phyloP scores from a whole-genome alignment of 2,888 invertebrate genomes.

The Elysia crispata region DNA sequence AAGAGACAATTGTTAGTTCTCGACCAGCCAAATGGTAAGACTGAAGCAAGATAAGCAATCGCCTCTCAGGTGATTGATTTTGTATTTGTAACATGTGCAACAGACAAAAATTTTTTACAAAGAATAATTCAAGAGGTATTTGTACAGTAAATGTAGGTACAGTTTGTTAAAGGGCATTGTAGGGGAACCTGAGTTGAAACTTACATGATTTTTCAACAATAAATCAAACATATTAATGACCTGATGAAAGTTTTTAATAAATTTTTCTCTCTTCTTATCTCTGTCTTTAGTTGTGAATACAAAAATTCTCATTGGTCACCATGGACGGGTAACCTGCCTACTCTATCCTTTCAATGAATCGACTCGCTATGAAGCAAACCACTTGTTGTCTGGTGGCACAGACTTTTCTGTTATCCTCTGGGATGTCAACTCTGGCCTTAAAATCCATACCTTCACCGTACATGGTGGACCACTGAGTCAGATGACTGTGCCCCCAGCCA shows the following conservation, averaged over 20 bases:
- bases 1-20: conserved; percentile 89
- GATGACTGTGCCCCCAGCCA: conserved; percentile 94
- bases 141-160: too few species aligned
- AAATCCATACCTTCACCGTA: conserved; percentile 96
- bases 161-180: too few species aligned
- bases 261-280: not conserved
- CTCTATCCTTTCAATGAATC: conserved; percentile 95
- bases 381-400: conserved; percentile 93
- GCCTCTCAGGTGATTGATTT: too few species aligned
- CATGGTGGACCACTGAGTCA: conserved; percentile 98
- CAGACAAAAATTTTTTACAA: too few species aligned
- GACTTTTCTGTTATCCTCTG: conserved; percentile 98
- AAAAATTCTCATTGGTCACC: conserved; percentile 84
- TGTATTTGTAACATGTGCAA: too few species aligned
- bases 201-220: too few species aligned
- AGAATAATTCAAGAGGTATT: too few species aligned
- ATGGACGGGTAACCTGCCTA: conserved; percentile 94
- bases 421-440: conserved; percentile 93
- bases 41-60: too few species aligned
- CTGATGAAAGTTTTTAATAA: not conserved
- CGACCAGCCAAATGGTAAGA: conserved; percentile 31
- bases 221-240: too few species aligned
- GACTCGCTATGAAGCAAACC: conserved; percentile 80
- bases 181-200: too few species aligned
- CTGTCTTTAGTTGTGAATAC: conserved; percentile 60